Percentiles rank a stretch among this genome's conserved stretches.
Evolutionary conservation across 2,113 vertebrate genomes (phyloP).

Genomic region (Trematomus loennbergii): DNA sequence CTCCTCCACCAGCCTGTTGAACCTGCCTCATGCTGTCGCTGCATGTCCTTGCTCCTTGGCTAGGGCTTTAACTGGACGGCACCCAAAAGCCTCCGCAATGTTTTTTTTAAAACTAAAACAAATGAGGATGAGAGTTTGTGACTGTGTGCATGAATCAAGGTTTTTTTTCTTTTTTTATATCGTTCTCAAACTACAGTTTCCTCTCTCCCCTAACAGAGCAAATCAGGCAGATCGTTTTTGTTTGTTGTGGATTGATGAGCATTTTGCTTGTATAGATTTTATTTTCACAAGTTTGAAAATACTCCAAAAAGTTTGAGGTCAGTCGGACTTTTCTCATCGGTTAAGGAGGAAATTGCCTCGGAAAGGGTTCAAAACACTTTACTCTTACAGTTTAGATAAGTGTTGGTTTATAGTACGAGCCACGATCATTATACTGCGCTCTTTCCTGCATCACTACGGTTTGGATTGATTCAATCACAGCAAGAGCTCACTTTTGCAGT

Average conservation of each 20-base stretch:
- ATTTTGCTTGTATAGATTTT: constrained; percentile 35
- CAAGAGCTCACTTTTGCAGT: background rate
- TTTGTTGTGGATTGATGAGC: constrained; percentile 27
- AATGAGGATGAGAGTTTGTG: constrained; percentile 27
- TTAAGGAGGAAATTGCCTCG: background rate
- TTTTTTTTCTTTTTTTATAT: constrained; percentile 5
- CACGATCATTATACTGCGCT: constrained; percentile 12
- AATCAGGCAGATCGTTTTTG: constrained; percentile 40
- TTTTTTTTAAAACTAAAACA: constrained; percentile 18
- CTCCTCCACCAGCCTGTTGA: constrained; percentile 32
- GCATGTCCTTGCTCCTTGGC: constrained; percentile 57
- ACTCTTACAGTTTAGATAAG: background rate
- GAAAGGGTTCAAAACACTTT: background rate
- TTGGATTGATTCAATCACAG: background rate
- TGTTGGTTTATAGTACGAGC: background rate
- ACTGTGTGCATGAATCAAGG: constrained; percentile 45
- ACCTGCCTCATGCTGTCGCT: constrained; percentile 57
- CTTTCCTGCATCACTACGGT: background rate
- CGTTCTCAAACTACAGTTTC: constrained; percentile 31
- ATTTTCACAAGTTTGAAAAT: background rate
- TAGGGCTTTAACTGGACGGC: constrained; percentile 52
- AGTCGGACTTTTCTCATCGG: background rate
- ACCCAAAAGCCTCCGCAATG: constrained; percentile 15
- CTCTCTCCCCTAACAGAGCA: constrained; percentile 42
- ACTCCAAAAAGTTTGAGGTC: background rate